Base-by-base conservation (phyloP, 2,888 invertebrate genomes). In the Abscondita cerata region DNA sequence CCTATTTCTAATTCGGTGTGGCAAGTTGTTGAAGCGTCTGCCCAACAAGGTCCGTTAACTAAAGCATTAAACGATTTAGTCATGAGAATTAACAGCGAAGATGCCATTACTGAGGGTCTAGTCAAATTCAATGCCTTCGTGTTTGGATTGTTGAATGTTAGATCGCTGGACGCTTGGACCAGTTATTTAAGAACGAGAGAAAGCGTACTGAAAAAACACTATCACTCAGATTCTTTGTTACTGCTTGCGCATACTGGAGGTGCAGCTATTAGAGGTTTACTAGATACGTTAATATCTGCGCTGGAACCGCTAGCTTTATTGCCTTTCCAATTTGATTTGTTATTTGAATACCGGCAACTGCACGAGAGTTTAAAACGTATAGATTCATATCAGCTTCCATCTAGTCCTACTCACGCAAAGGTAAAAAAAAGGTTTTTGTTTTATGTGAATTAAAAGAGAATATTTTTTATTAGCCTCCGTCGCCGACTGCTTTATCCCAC, bases 121-220 rank as follows among this genome's bases (percentile, higher is more conserved):
- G 87, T 93, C 72, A 94, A 93, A 78, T 95, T 95, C 78, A 93
- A 94, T 78, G 93, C 94, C 53, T 95, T 95, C 78, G 88, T 94
- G 67, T 88, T 94, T 76, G 95, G 94, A 44, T 83, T 95, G 62
- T 83, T 95, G 55, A 95, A 95, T 80, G 87, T 93, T 56, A 86
- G 91, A 68, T 91, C 94, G n/a, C 83, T 96, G 70, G 95, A 95
- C 73, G 93, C 94, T 31, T 96, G 95, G 95, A 86, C 93, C 67
- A 91, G 92, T 59, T 95, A 93, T 77, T 84, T 95, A 53, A 86
- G 92, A 68, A 92, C 93, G 11, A 86, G 95, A 67, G 95, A 95
- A 78, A 89, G 90, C 13, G 86, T 94, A 13, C 82, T 95, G 52
- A 86, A 87, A 40, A 92, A 91, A 74, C 93, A 95, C 78, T 96